Evolutionary conservation across 1,140 invertebrate genomes (phyloP).

Genomic region (Heliconius eleuchia): DNA sequence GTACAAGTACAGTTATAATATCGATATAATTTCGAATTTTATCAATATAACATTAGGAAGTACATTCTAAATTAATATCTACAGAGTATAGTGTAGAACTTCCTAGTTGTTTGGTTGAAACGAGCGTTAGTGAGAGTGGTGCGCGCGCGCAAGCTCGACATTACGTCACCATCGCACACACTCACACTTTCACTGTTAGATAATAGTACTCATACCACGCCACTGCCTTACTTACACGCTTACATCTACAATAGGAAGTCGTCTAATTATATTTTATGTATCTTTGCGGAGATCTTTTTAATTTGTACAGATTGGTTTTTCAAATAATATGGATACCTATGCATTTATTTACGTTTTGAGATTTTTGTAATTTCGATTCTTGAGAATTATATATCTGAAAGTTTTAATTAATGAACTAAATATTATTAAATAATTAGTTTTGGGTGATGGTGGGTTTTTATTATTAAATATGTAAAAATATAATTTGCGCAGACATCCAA

Average conservation of each 20-base stretch:
- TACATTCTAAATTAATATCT: constrained; percentile 10
- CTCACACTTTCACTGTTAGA: constrained; percentile 75
- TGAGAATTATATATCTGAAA: background rate
- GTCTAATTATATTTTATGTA: constrained; percentile 40
- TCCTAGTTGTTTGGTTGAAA: constrained; percentile 66
- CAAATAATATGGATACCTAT: background rate
- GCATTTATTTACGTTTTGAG: background rate
- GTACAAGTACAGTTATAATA: background rate
- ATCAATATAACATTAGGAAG: background rate
- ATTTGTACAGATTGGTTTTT: constrained; percentile 17
- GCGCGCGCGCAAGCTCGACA: constrained; percentile 43
- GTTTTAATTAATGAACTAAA: background rate
- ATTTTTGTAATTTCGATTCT: background rate
- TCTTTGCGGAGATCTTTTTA: constrained; percentile 2
- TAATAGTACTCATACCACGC: constrained; percentile 65
- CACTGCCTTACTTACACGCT: constrained; percentile 74
- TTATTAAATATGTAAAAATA: no score
- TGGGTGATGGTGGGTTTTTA: no score
- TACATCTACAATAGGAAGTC: constrained; percentile 67
- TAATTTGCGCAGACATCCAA: no score
- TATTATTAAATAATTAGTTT: background rate
- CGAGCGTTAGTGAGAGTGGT: constrained; percentile 72
- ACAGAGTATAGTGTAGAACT: constrained; percentile 45
- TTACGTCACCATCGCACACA: constrained; percentile 73
- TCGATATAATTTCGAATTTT: background rate